Percentiles rank a stretch among this genome's conserved stretches.
phyloP scores from a whole-genome alignment of 1,140 invertebrate genomes.

The Pararge aegeria region DNA sequence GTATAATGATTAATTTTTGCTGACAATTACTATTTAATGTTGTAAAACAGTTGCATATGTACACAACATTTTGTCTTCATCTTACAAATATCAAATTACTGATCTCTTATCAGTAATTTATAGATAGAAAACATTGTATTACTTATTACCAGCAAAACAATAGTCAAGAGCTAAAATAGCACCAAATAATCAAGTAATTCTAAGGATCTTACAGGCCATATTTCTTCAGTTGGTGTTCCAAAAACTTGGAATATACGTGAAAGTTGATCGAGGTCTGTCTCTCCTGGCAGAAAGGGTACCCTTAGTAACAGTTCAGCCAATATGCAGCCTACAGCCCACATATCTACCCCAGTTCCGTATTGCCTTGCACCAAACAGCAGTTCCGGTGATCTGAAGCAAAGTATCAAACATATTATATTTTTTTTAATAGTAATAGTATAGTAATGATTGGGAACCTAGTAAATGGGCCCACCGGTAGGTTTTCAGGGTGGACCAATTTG shows the following conservation, averaged over 20 bases:
- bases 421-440: too few relatives aligned
- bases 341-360: constrained; percentile 98
- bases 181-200: neutral
- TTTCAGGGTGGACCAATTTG: too few relatives aligned
- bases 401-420: neutral
- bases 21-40: too few relatives aligned
- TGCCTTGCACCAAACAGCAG: constrained; percentile 96
- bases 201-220: constrained; percentile 87
- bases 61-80: too few relatives aligned
- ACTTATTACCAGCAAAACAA: too few relatives aligned
- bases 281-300: constrained; percentile 96
- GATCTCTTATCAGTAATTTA: too few relatives aligned
- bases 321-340: constrained; percentile 99
- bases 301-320: constrained; percentile 96
- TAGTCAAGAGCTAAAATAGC: neutral
- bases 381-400: constrained; percentile 89
- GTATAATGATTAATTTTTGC: too few relatives aligned
- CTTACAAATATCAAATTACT: too few relatives aligned
- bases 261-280: constrained; percentile 97
- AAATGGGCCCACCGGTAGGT: too few relatives aligned
- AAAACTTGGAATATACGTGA: constrained; percentile 95
- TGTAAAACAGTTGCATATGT: too few relatives aligned
- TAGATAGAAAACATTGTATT: too few relatives aligned
- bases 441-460: too few relatives aligned
- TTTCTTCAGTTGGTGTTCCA: constrained; percentile 95